A percentile compares a stretch with the other conserved stretches of the same genome.
These are phyloP conservation scores for Andrena praecox DNA, from an alignment of 2,888 invertebrate genomes.

Conservation along the genomic window DNA sequence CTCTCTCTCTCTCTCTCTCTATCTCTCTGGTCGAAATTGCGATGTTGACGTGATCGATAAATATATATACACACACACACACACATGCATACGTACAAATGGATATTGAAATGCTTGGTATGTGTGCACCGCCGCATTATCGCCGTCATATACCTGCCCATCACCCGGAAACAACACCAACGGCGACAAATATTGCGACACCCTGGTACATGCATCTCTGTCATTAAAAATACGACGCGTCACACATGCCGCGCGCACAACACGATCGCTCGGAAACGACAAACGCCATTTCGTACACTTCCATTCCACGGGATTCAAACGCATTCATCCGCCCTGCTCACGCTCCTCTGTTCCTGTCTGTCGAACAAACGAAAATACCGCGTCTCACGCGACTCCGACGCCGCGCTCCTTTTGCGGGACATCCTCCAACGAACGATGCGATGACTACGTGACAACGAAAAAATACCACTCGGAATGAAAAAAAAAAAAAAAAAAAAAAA, in stretches of 20 bases:
- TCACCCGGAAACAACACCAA: constrained; percentile 68
- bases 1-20: background rate
- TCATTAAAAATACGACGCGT: constrained; percentile 22
- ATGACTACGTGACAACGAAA: constrained; percentile 45
- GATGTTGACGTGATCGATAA: constrained; percentile 55
- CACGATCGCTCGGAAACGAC: background rate
- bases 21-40: background rate
- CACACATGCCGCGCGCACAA: background rate
- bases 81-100: constrained; percentile 55
- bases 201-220: constrained; percentile 78
- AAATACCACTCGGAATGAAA: constrained; percentile 28
- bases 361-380: constrained; percentile 3
- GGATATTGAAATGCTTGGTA: constrained; percentile 80
- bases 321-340: constrained; percentile 26
- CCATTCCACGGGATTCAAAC: constrained; percentile 49
- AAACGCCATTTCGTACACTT: constrained; percentile 13
- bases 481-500: constrained; percentile 67
- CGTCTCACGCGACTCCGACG: constrained; percentile 27
- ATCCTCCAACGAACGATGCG: constrained; percentile 51
- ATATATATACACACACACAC: constrained; percentile 14
- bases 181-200: constrained; percentile 66
- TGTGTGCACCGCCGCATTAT: constrained; percentile 81
- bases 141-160: constrained; percentile 77
- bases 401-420: constrained; percentile 43
- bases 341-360: background rate